Evolutionary conservation across 2,888 invertebrate genomes (phyloP), one percentile per base, ranked within the genome.

Genomic region (Tinea pellionella): DNA sequence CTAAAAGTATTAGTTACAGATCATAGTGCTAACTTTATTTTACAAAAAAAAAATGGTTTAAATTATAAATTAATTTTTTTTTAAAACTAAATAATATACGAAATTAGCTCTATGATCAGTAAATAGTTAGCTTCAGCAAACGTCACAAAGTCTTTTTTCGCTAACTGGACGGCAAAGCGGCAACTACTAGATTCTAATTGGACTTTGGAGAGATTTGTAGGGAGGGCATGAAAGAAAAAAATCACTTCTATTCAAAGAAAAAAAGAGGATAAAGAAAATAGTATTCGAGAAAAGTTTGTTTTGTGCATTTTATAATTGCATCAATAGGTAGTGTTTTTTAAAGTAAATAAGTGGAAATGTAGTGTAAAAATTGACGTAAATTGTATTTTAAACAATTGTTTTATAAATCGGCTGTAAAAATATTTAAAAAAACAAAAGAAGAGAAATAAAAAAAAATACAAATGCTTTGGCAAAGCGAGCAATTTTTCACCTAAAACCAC

Each of bases 391-490:
- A 37, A 41, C 1, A 2, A n/a, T 13, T 53, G 53, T 24, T 4
- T 53, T 16, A n/a, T 19, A 24, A 53, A 24, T 53, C 53, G 9
- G 53, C 53, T 53, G 53, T 61, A 62, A 60, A 63, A 63, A 62
- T 64, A 67, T 64, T 24, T 6, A 24, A 24, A 3, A 66, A 67
- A 73, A 64, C 65, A 61, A 66, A 68, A 69, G 69, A 66, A 69
- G 71, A 69, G 69, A 71, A 72, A 71, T 70, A 70, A 57, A 61
- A 59, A 60, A 74, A 74, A 75, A n/a, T 42, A 71, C 81, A 79
- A 83, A 85, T 82, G 84, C 82, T 84, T 83, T 80, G 84, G 84
- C 80, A 79, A 83, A 87, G 86, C 86, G 80, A 84, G 80, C 80
- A 85, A 81, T 78, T 78, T 24, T 80, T 84, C 83, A 80, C 82